Conservation (phyloP, 2,888 invertebrate species). For the Hypena proboscidalis region DNA sequence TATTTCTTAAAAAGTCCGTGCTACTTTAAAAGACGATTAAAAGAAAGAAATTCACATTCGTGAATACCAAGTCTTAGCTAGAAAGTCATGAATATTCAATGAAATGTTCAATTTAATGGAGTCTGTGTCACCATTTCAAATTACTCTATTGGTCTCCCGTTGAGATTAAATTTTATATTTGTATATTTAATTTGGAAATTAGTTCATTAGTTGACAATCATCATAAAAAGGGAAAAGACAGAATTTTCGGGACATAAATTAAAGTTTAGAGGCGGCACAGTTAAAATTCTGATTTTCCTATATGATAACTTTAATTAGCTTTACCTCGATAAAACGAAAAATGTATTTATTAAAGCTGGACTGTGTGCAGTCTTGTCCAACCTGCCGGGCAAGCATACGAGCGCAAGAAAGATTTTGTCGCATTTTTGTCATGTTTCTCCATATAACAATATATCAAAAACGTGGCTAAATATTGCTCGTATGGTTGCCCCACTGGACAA, state of each 20-base stretch:
- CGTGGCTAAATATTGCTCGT: too few relatives aligned
- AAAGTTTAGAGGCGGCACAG: too few relatives aligned
- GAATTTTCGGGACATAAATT: not conserved
- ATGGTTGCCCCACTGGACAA: too few relatives aligned
- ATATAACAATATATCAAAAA: too few relatives aligned
- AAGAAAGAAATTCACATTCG: constrained; percentile 8
- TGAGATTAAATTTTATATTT: constrained; percentile 2
- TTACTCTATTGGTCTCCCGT: constrained; percentile 1
- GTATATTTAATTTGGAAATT: constrained; percentile 3
- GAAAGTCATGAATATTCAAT: constrained; percentile 13
- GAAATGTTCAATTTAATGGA: constrained; percentile 2
- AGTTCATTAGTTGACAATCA: not conserved
- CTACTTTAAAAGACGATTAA: constrained; percentile 8
- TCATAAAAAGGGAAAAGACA: constrained; percentile 3
- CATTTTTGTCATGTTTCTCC: too few relatives aligned
- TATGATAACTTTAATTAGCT: too few relatives aligned
- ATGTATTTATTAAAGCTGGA: too few relatives aligned
- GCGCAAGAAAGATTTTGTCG: too few relatives aligned
- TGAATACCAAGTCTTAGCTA: not conserved
- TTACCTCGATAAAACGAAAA: too few relatives aligned
- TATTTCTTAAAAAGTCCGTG: constrained; percentile 1
- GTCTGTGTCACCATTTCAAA: constrained; percentile 6
- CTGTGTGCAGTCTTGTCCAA: too few relatives aligned
- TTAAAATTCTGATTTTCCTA: too few relatives aligned
- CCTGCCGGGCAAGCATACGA: too few relatives aligned